A percentile compares a stretch with the other conserved stretches of the same genome.
These are phyloP conservation scores for Sitta carolinensis DNA, from an alignment of 2,797 vertebrate genomes.

Conservation along the genomic window DNA sequence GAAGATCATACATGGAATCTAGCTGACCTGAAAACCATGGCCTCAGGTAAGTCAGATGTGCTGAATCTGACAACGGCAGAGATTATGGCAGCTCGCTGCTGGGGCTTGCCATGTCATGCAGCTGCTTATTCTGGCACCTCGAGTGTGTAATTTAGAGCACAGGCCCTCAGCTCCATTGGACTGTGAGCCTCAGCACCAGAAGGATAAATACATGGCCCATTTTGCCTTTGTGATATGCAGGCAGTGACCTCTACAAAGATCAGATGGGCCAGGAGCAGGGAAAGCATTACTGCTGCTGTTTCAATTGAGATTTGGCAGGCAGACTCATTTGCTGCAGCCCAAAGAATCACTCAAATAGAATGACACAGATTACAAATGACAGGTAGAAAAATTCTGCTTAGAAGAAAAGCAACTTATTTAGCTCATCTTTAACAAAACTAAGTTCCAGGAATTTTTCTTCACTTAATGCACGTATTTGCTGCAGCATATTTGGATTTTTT, in stretches of 20 bases:
- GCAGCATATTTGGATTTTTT: background rate
- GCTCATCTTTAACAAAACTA: background rate
- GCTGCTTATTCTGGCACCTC: background rate
- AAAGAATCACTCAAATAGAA: background rate
- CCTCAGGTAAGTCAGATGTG: fast-evolving
- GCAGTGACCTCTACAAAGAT: background rate
- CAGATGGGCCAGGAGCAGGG: background rate
- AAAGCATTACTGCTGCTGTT: background rate
- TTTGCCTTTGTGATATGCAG: background rate
- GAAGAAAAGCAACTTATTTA: background rate
- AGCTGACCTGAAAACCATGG: background rate
- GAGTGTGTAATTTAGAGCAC: background rate
- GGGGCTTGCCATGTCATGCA: background rate
- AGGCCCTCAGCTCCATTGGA: background rate
- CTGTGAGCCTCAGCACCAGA: background rate
- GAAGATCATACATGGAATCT: background rate
- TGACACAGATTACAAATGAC: background rate
- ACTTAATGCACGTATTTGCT: background rate
- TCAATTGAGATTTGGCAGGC: background rate
- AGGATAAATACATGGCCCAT: background rate
- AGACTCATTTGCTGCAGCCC: background rate
- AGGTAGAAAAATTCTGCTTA: background rate
- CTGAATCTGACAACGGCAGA: background rate
- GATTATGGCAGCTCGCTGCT: background rate
- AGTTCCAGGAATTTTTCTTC: background rate